Conservation (phyloP, 2,113 vertebrate genomes). For the Leucosticte australis region DNA sequence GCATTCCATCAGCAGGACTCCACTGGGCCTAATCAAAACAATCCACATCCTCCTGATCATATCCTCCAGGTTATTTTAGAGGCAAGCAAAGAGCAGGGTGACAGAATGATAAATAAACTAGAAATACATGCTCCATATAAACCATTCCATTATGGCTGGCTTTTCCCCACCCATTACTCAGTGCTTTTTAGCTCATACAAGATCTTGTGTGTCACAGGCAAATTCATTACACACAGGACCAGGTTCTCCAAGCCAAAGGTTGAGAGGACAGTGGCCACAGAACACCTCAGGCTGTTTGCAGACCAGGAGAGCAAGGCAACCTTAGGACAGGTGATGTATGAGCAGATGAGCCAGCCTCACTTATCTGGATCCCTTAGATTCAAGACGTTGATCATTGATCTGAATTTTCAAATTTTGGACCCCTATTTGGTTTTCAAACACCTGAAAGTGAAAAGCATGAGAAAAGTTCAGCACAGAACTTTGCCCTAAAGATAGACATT, state of each 20-base stretch:
- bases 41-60: not conserved
- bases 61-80: not conserved
- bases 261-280: not conserved
- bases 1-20: not conserved
- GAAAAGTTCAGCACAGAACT: not conserved
- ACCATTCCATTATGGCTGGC: not conserved
- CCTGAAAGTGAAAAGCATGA: not conserved
- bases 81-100: not conserved
- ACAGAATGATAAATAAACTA: not conserved
- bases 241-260: not conserved
- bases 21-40: not conserved
- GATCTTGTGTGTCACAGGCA: not conserved
- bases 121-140: not conserved
- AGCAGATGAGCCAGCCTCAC: not conserved
- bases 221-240: rapidly evolving
- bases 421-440: not conserved
- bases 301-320: not conserved
- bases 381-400: not conserved
- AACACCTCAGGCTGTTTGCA: not conserved
- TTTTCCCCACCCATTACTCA: not conserved
- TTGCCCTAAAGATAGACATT: not conserved
- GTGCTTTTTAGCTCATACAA: not conserved
- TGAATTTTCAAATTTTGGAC: not conserved
- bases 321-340: not conserved
- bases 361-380: not conserved